phyloP scores from a whole-genome alignment of 2,797 vertebrate genomes.

The Sternarchorhynchus goeldii region DNA sequence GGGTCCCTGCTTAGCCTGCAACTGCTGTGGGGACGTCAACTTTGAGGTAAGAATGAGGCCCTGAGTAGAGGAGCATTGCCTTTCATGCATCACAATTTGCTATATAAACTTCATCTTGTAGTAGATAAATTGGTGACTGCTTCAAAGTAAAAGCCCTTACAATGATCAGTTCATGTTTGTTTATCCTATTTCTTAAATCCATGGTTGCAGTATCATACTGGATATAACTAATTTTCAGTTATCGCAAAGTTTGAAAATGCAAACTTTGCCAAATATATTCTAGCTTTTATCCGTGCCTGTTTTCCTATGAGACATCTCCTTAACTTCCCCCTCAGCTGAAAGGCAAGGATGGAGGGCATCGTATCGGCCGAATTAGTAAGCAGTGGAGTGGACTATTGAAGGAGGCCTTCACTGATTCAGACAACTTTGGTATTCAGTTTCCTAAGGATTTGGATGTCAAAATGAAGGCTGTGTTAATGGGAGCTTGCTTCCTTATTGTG shows the following conservation, averaged over 20 bases:
- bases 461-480: slow-evolving; percentile 89
- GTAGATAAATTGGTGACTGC: too few relatives aligned
- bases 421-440: slow-evolving; percentile 92
- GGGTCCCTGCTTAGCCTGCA: slow-evolving; percentile 87
- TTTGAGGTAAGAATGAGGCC: slow-evolving; percentile 80
- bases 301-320: neutral
- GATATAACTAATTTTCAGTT: too few relatives aligned
- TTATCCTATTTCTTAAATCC: too few relatives aligned
- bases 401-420: slow-evolving; percentile 86
- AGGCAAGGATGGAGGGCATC: slow-evolving; percentile 67
- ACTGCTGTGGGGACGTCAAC: slow-evolving; percentile 86
- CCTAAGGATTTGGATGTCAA: slow-evolving; percentile 88
- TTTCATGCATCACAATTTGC: neutral
- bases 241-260: too few relatives aligned
- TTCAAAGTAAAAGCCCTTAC: too few relatives aligned
- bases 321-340: slow-evolving; percentile 74
- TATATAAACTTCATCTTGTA: neutral
- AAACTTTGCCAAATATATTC: too few relatives aligned
- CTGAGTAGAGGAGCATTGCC: neutral
- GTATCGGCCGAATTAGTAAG: slow-evolving; percentile 88
- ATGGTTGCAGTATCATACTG: too few relatives aligned
- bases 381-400: slow-evolving; percentile 88
- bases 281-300: neutral
- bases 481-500: slow-evolving; percentile 89
- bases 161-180: too few relatives aligned